A percentile compares a stretch with the other conserved stretches of the same genome.
Conservation (phyloP, 2,888 invertebrate genomes). For the Anoncus sp. region DNA sequence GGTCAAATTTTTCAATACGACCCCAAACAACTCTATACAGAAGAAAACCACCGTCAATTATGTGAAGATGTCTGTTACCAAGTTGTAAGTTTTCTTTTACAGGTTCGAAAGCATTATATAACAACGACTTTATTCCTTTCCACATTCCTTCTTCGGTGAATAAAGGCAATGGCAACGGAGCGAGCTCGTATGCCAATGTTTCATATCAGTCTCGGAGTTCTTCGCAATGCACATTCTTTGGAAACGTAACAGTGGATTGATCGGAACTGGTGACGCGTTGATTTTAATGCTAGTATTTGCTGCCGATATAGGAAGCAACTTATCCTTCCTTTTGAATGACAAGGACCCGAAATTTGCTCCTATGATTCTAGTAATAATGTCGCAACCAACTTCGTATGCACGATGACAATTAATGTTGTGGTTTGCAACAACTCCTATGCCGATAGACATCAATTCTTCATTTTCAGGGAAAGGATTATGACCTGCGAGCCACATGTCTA, state of each 20-base stretch:
- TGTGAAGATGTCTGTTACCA: too few relatives aligned
- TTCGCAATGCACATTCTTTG: too few relatives aligned
- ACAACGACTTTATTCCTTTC: too few relatives aligned
- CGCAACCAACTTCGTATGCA: slow-evolving; percentile 52
- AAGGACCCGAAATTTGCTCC: slow-evolving; percentile 40
- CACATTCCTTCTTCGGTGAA: background rate
- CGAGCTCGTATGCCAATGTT: slow-evolving; percentile 52
- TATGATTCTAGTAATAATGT: slow-evolving; percentile 38
- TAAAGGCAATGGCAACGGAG: slow-evolving; percentile 51
- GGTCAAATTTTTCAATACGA: background rate
- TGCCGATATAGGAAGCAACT: slow-evolving; percentile 28
- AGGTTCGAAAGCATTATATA: too few relatives aligned
- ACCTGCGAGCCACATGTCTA: slow-evolving; percentile 39
- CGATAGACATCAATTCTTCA: slow-evolving; percentile 51
- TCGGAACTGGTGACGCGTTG: slow-evolving; percentile 14
- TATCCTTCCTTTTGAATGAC: slow-evolving; percentile 43
- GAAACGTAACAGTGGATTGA: too few relatives aligned
- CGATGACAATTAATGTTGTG: slow-evolving; percentile 54
- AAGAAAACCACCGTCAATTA: too few relatives aligned
- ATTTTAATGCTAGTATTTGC: slow-evolving; percentile 36
- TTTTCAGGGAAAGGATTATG: slow-evolving; percentile 49
- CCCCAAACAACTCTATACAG: too few relatives aligned
- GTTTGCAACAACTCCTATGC: slow-evolving; percentile 64
- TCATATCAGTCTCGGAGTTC: slow-evolving; percentile 35
- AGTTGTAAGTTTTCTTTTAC: too few relatives aligned